Base-by-base conservation (phyloP, 2,797 vertebrate species). In the Acrossocheilus fasciatus region DNA sequence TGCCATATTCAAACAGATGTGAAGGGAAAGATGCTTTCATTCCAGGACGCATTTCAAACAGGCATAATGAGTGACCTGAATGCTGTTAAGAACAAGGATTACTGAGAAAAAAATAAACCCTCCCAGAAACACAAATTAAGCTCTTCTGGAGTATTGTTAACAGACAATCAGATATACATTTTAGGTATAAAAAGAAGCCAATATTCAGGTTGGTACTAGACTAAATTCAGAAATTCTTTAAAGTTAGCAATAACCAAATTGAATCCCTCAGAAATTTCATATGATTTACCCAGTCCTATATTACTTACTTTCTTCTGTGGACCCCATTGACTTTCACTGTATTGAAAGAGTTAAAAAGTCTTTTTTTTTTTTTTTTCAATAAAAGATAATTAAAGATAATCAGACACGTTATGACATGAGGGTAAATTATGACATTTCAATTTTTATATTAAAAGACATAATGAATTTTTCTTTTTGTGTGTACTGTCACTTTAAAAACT, bases 81-180 rank as follows among this genome's bases (percentile, higher is more conserved):
- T 70, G 83, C 86, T 83, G 84, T 78, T 88, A 85, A 69, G 57
- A 87, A 78, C 75, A 73, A 72, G 86, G 84, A 89, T 88, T 89
- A 87, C 88, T 76, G 57, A 59, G 10, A 2, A 72, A 82, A 83
- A 26, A 64, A 86, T 17, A 66, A 66, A 66, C 64, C 12, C 50
- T 26, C 69, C 34, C n/a, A 64, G 79, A 88, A 26, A 88, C 47
- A 72, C 47, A 78, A 82, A 88, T 84, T 70, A 81, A 83, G 85
- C 74, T 83, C 68, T 86, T 82, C 75, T 84, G 75, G 59, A 84
- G 84, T 54, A 83, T 84, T 84, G 41, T 52, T 45, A 66, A 43
- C 54, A 82, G 70, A 62, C 70, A 68, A 79, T 69, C 47, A 82
- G 20, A 87, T 47, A 73, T 30, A 26, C 26, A 62, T 83, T 73